phyloP scores from a whole-genome alignment of 2,888 invertebrate species.

The Cinara cedri region DNA sequence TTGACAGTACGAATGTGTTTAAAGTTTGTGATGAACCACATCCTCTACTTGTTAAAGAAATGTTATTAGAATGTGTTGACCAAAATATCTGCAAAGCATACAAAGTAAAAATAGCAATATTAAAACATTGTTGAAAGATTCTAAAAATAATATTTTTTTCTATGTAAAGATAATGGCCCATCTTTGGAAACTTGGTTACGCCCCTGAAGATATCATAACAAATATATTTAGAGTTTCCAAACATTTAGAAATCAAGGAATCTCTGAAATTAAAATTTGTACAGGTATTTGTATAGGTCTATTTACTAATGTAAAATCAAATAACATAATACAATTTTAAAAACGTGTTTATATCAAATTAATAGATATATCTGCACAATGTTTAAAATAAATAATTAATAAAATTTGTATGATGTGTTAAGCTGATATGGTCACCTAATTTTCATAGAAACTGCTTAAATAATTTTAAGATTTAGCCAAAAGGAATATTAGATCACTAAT shows the following conservation, averaged over 20 bases:
- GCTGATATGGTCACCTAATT: too few relatives aligned
- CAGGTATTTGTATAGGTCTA: conserved; percentile 68
- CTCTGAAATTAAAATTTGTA: conserved; percentile 81
- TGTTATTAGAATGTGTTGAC: conserved; percentile 82
- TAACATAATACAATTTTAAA: too few relatives aligned
- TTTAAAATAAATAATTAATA: too few relatives aligned
- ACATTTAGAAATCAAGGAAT: conserved; percentile 80
- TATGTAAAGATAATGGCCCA: conserved; percentile 75
- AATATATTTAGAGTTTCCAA: conserved; percentile 95
- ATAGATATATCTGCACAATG: too few relatives aligned
- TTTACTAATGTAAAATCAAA: too few relatives aligned
- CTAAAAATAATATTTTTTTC: background rate
- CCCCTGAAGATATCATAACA: conserved; percentile 93
- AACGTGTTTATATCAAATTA: too few relatives aligned
- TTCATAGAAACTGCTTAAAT: too few relatives aligned
- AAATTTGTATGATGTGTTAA: too few relatives aligned
- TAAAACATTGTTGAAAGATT: background rate
- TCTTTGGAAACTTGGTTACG: conserved; percentile 92
- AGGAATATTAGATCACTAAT: too few relatives aligned
- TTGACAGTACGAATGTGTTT: conserved; percentile 94
- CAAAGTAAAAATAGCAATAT: conserved; percentile 66
- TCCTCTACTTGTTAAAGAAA: conserved; percentile 87
- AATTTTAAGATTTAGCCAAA: too few relatives aligned
- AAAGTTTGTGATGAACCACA: conserved; percentile 99
- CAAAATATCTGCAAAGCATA: conserved; percentile 87